These are phyloP conservation scores for Anastrepha obliqua DNA, from an alignment of 1,140 invertebrate genomes.

Conservation along the genomic window DNA sequence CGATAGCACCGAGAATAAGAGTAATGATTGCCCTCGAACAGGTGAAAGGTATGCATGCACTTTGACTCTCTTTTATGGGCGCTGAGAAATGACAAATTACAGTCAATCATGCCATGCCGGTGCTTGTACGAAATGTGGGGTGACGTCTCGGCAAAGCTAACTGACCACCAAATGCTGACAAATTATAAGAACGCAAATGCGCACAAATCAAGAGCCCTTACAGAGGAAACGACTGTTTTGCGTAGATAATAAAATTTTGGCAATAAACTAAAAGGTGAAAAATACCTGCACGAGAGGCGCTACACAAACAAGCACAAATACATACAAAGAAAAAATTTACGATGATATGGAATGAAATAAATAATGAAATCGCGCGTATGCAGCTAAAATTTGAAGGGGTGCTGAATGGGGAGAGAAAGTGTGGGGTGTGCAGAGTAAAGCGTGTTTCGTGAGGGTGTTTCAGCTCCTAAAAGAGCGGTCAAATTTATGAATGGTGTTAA, in stretches of 20 bases:
- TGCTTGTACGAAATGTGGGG: neutral
- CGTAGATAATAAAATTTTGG: conserved; percentile 54
- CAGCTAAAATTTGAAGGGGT: conserved; percentile 11
- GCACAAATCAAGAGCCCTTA: conserved; percentile 6
- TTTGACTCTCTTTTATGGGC: neutral
- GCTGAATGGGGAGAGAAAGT: neutral
- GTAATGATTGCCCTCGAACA: conserved; percentile 45
- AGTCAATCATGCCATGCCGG: conserved; percentile 71
- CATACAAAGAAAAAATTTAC: neutral
- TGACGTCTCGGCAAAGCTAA: neutral
- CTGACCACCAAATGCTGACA: neutral
- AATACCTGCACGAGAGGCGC: neutral
- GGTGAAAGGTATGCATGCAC: neutral
- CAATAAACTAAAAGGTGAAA: conserved; percentile 53
- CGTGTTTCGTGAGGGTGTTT: neutral
- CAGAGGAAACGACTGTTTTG: conserved; percentile 53
- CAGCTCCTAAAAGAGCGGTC: neutral
- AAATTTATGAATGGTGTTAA: neutral
- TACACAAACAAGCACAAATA: neutral
- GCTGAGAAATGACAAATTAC: conserved; percentile 71
- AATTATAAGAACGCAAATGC: neutral
- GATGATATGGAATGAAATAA: conserved; percentile 11
- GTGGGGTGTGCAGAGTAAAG: neutral
- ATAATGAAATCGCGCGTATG: neutral
- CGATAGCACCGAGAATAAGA: conserved; percentile 18